A percentile compares a stretch with the other conserved stretches of the same genome.
Evolutionary conservation across 35 echinoderm and acorn worm genomes (phyloP).

Genomic region (Heliocidaris erythrogramma): DNA sequence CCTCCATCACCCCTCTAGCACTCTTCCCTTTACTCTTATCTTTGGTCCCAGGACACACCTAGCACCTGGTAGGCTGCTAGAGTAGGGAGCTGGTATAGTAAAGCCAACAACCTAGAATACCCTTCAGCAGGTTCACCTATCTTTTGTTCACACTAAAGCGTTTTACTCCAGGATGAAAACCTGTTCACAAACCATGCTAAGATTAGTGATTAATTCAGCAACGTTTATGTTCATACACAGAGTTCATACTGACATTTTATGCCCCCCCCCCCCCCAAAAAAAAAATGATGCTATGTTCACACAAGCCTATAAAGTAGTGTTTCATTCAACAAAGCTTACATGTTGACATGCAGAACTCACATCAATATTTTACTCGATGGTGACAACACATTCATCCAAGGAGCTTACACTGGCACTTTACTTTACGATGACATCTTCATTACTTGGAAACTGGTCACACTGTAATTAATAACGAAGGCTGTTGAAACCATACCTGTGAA

Average conservation of each 20-base stretch:
- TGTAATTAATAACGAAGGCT: background rate
- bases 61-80: background rate
- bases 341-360: background rate
- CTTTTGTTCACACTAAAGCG: no score
- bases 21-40: background rate
- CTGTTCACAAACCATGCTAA: background rate
- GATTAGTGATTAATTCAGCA: background rate
- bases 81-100: background rate
- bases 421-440: background rate
- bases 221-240: background rate
- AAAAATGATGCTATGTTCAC: background rate
- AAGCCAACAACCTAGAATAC: background rate
- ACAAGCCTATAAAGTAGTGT: background rate
- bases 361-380: background rate
- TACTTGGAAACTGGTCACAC: background rate
- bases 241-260: background rate
- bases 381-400: background rate
- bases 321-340: background rate
- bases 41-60: background rate
- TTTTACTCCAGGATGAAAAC: no score
- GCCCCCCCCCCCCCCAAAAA: no score
- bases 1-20: background rate
- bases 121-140: background rate
- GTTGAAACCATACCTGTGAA: background rate
- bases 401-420: background rate